phyloP scores from a whole-genome alignment of 92 coral and sea anemone species.

The Phymanthus crucifer region DNA sequence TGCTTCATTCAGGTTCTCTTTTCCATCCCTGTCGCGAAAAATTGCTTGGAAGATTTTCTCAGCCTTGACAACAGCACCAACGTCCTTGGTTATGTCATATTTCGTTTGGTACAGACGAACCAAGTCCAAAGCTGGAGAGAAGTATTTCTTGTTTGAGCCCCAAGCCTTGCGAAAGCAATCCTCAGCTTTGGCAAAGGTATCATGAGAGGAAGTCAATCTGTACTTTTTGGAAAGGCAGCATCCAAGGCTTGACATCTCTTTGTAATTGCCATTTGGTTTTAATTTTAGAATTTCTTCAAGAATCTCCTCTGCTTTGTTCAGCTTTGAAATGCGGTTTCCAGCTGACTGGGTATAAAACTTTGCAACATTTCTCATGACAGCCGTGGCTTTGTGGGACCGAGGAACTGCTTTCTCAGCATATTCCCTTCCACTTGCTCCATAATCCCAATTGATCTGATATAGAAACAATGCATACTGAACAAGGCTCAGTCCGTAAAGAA shows the following conservation, averaged over 20 bases:
- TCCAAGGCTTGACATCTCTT: not conserved
- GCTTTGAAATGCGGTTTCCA: not conserved
- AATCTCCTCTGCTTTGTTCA: conserved; percentile 21
- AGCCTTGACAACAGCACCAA: not conserved
- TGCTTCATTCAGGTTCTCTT: not conserved
- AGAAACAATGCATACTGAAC: not conserved
- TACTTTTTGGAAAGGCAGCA: not conserved
- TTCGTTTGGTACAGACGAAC: conserved; percentile 1
- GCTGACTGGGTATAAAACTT: conserved; percentile 17
- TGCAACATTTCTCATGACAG: conserved; percentile 24
- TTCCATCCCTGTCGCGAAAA: not conserved
- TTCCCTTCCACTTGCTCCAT: not conserved
- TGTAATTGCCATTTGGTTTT: not conserved
- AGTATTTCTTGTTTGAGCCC: not conserved
- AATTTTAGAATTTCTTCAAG: not conserved
- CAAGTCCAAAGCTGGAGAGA: conserved; percentile 1
- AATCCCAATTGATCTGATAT: not conserved
- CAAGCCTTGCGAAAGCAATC: conserved; percentile 2
- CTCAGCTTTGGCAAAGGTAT: conserved; percentile 6
- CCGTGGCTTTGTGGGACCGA: not conserved
- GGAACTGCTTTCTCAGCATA: conserved; percentile 20
- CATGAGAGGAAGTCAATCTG: not conserved
- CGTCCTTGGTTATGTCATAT: not conserved
- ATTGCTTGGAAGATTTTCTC: conserved; percentile 2
- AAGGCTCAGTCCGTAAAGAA: not conserved